Evolutionary conservation across 2,113 vertebrate genomes (phyloP).

Genomic region (Seriola quinqueradiata): DNA sequence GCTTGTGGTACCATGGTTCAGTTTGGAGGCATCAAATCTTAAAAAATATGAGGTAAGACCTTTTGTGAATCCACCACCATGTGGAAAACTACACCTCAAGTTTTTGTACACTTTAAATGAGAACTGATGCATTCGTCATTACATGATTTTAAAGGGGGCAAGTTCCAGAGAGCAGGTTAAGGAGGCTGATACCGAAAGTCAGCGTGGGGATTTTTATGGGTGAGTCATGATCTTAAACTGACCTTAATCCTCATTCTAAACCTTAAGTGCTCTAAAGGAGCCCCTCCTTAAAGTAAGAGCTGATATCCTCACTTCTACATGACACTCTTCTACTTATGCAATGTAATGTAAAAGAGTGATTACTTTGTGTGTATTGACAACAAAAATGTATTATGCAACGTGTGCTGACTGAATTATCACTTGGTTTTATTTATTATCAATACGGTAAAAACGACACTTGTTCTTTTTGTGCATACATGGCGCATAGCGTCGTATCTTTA

Average conservation of each 20-base stretch:
- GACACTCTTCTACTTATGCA: neutral
- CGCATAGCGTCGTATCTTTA: neutral
- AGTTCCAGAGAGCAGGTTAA: neutral
- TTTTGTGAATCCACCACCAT: neutral
- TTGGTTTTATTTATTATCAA: too few species aligned
- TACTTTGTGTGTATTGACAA: neutral
- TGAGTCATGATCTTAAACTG: conserved; percentile 6
- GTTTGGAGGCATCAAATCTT: neutral
- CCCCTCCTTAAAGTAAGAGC: neutral
- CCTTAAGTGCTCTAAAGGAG: neutral
- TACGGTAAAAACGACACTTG: neutral
- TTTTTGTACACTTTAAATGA: neutral
- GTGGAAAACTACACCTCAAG: neutral
- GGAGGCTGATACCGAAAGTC: neutral
- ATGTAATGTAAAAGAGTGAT: neutral
- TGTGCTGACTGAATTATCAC: neutral
- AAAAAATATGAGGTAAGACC: neutral
- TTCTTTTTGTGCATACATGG: neutral
- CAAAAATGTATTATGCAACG: neutral
- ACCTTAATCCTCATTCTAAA: neutral
- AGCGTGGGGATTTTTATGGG: neutral
- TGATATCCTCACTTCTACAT: neutral
- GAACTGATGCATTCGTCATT: neutral
- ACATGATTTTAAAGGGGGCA: neutral
- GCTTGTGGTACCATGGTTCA: neutral